Conservation (phyloP, 2,797 vertebrate genomes). For the Sebastolobus alascanus region DNA sequence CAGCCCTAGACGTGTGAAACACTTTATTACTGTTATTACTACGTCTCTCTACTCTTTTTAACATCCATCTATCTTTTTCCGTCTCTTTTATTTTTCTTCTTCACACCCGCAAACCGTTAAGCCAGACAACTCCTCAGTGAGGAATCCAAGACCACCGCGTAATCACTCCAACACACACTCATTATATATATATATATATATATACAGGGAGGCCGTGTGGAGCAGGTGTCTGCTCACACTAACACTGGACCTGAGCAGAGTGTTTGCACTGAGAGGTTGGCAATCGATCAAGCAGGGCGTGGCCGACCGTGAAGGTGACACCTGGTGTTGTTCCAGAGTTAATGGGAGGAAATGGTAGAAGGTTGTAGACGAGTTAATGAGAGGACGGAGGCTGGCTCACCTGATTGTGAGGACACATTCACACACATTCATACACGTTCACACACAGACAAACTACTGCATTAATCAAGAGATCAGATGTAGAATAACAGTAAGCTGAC, state of each 20-base stretch:
- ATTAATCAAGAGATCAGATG: no score
- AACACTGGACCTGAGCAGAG: conserved; percentile 30
- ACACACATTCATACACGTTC: not conserved
- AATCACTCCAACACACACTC: conserved; percentile 17
- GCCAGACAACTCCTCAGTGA: conserved; percentile 14
- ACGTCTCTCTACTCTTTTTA: not conserved
- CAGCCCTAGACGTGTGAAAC: not conserved
- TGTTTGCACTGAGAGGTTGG: conserved; percentile 58
- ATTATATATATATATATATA: not conserved
- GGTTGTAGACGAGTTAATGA: conserved; percentile 57
- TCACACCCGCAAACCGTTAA: conserved; percentile 15
- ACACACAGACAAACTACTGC: not conserved
- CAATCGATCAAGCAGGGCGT: conserved; percentile 65
- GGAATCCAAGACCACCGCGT: conserved; percentile 17
- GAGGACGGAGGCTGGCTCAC: conserved; percentile 29
- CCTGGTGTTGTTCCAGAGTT: conserved; percentile 38
- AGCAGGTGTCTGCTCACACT: conserved; percentile 58
- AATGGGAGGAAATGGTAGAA: conserved; percentile 68
- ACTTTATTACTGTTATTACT: not conserved
- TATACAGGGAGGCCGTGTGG: conserved; percentile 11
- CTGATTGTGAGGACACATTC: conserved; percentile 36
- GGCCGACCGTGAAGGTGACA: conserved; percentile 11
- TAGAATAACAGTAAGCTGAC: no score
- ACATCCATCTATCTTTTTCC: conserved; percentile 25
- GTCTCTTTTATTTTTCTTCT: conserved; percentile 41